Conservation (phyloP, 2,113 vertebrate genomes). For the Vicugna pacos region DNA sequence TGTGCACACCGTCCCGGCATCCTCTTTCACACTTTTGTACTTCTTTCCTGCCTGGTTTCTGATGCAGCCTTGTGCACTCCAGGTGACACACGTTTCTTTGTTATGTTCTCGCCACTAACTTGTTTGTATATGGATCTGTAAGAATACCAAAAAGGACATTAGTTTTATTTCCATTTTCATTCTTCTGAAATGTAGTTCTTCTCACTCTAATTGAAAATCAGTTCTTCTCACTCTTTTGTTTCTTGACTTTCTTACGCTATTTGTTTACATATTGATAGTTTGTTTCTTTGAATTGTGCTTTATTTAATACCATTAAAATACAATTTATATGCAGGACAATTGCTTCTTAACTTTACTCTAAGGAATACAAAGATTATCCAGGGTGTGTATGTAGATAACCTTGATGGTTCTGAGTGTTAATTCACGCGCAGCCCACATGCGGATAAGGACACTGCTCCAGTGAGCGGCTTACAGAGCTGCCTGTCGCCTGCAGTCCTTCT, state of each 20-base stretch:
- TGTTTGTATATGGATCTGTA: not conserved
- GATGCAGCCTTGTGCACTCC: not conserved
- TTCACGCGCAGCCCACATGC: fast-evolving
- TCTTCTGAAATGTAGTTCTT: not conserved
- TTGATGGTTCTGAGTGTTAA: not conserved
- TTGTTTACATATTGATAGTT: conserved; percentile 25
- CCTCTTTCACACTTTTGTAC: not conserved
- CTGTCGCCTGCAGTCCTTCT: not conserved
- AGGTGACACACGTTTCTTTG: not conserved
- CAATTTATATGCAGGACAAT: not conserved
- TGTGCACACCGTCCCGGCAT: not conserved
- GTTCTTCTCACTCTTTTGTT: not conserved
- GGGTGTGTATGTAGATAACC: not conserved
- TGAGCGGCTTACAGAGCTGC: not conserved
- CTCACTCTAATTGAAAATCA: not conserved
- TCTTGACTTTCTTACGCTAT: not conserved
- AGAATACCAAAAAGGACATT: conserved; percentile 8
- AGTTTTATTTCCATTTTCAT: conserved; percentile 51
- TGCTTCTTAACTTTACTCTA: not conserved
- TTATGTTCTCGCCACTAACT: not conserved
- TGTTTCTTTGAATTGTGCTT: not conserved
- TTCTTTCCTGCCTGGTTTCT: not conserved
- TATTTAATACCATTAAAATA: conserved; percentile 21
- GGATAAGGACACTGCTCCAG: not conserved
- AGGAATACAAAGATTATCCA: not conserved